Base-by-base conservation (phyloP, 2,888 invertebrate genomes). In the Netelia fuscicornis region DNA sequence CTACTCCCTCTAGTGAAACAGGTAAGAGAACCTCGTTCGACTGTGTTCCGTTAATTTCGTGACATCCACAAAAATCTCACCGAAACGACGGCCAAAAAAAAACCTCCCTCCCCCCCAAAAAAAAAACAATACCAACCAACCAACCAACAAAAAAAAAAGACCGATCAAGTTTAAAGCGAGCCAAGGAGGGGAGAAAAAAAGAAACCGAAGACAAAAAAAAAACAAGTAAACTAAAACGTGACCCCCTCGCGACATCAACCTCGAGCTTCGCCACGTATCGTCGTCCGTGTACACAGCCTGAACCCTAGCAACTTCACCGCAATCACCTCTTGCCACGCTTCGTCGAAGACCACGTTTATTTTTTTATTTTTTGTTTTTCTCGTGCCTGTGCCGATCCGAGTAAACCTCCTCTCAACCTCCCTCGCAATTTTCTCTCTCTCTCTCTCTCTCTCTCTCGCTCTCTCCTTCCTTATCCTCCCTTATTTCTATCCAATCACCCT, bases 1-100 rank as follows among this genome's bases (percentile, higher is more conserved):
- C 96, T 98, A 92, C 97, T 98, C 94, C 98, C 98, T 91, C 96
- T 98, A 94, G 97, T 98, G 93, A 98, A 98, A 94, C 98, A 98
- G 98, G 98, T 98, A 96, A 95, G 95, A 88, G 17, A 79, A 77
- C 42, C 13, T 71, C 58, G 58, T 65, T 81, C 83, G 76, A 85
- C 25, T 71, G 71, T 80, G 76, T 81, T 80, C 64, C 75, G 37
- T 76, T 68, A 74, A 54, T 62, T 17, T 48, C 83, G 78, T 79
- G 72, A 68, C 74, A 74, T 79, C 74, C 78, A 44, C 72, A 83
- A 56, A 48, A 71, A 68, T 2, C 71, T 44, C 64, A 60, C 25
- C 37, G 44, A 70, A 44, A n/a, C 65, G 48, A 67, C 54, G 52
- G 62, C 9, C 1, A 60, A 42, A 67, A 67, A 60, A 72, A 72